Evolutionary conservation across 2,113 vertebrate genomes (phyloP).

Genomic region (Recurvirostra avosetta): DNA sequence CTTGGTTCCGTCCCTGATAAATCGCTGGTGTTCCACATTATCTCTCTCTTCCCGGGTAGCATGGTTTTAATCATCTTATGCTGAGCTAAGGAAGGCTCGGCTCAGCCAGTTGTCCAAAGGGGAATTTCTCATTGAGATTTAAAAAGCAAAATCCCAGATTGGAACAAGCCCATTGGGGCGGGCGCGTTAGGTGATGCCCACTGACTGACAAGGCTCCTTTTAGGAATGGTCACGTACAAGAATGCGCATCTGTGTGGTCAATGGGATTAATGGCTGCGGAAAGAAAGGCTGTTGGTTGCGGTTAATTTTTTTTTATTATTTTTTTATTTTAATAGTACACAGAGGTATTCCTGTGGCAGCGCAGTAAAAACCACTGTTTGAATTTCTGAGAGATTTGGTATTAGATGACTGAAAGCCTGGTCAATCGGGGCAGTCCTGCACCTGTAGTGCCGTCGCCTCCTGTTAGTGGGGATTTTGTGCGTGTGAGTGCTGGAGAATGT

Average conservation of each 20-base stretch:
- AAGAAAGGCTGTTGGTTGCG: neutral
- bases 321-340: neutral
- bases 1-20: slow-evolving; percentile 34
- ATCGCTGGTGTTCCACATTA: slow-evolving; percentile 49
- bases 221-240: neutral
- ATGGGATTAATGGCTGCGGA: neutral
- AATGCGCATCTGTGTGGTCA: neutral
- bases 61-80: slow-evolving; percentile 65
- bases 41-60: slow-evolving; percentile 35
- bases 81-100: slow-evolving; percentile 57
- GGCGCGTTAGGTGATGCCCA: neutral
- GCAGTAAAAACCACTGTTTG: neutral
- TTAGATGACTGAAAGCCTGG: neutral
- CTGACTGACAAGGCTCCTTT: slow-evolving; percentile 32
- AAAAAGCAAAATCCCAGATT: slow-evolving; percentile 56
- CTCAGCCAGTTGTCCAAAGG: slow-evolving; percentile 58
- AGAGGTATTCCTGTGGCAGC: neutral
- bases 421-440: neutral
- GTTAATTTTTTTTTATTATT: neutral
- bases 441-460: neutral
- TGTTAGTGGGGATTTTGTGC: slow-evolving; percentile 3
- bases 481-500: neutral
- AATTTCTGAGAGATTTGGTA: neutral
- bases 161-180: neutral
- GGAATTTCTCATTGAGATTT: slow-evolving; percentile 56